A percentile compares a stretch with the other conserved stretches of the same genome.
Conservation (phyloP, 1,140 invertebrate species). For the Subanguina moxae region DNA sequence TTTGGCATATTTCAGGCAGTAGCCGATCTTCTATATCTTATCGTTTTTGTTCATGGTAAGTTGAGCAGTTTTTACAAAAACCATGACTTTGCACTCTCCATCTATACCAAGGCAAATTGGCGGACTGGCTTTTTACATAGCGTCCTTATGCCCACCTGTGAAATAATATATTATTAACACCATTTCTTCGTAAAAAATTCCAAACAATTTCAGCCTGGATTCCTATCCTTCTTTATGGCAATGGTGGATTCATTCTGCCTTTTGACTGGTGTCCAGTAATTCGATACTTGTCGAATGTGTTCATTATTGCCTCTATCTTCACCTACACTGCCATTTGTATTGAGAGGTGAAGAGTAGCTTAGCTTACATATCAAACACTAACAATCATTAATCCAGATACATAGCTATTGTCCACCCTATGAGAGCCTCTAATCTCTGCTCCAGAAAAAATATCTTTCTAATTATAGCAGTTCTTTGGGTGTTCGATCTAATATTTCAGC, state of each 20-base stretch:
- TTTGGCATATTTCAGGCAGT: neutral
- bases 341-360: neutral
- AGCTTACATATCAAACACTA: neutral
- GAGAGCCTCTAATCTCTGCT: neutral
- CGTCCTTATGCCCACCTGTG: too few species aligned
- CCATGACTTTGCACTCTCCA: neutral
- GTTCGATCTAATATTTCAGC: neutral
- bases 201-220: neutral
- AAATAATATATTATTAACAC: too few species aligned
- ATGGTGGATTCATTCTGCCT: neutral
- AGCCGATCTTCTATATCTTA: neutral
- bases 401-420: neutral
- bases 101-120: neutral
- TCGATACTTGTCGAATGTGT: neutral
- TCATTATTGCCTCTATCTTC: neutral
- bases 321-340: neutral
- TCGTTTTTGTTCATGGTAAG: neutral
- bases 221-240: neutral
- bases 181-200: too few species aligned
- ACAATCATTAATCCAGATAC: neutral
- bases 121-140: too few species aligned
- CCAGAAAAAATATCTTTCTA: neutral
- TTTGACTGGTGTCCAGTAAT: neutral
- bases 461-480: neutral
- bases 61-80: neutral